Evolutionary conservation across 1,140 invertebrate species (phyloP), one percentile per base, ranked within the genome.

Genomic region (Nasonia vitripennis): DNA sequence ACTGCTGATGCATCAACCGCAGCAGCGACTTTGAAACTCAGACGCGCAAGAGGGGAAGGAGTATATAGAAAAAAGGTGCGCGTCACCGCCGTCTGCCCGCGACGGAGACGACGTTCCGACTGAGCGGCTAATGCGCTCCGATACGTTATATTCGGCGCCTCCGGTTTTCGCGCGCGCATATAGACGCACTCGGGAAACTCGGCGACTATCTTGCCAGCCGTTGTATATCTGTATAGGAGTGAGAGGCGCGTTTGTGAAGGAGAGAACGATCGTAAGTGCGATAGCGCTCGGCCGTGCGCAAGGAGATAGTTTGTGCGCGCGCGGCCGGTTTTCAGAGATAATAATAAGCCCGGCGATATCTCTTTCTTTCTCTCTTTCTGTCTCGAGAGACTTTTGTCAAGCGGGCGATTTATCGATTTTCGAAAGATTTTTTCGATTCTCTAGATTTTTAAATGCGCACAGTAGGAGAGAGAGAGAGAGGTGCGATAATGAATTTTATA

Each of bases 101-200:
- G 45, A 70, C 79, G 79, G 23, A 31, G 67, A 73, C 79, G 68
- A 73, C 37, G 37, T 81, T 81, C 37, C 23, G 68, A 81, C 79
- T 81, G 79, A 81, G 41, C 68, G 17, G 12, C 55, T n/a, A 62
- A 62, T 62, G 37, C 41, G n/a, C 17, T 41, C n/a, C 78, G 68
- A 45, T 73, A 81, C 41, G 41, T 31, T 20, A 11, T 62, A 62
- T 55, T 55, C 67, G 14, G 78, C 78, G 78, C 78, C 51, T 31
- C 45, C 34, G 78, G n/a, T 48, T 77, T 48, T 48, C 62, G 27
- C 41, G 48, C 77, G 45, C 48, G 55, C 55, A 62, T 62, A 62
- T 7, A 20, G 0, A 62, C 14, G 12, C 10, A 51, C 55, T 62
- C 7, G 55, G 55, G 20, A 62, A n/a, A 62, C 55, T n/a, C 55